Percentiles rank a stretch among this genome's conserved stretches.
Conservation (phyloP, 2,113 vertebrate species). For the Tachysurus vachellii region DNA sequence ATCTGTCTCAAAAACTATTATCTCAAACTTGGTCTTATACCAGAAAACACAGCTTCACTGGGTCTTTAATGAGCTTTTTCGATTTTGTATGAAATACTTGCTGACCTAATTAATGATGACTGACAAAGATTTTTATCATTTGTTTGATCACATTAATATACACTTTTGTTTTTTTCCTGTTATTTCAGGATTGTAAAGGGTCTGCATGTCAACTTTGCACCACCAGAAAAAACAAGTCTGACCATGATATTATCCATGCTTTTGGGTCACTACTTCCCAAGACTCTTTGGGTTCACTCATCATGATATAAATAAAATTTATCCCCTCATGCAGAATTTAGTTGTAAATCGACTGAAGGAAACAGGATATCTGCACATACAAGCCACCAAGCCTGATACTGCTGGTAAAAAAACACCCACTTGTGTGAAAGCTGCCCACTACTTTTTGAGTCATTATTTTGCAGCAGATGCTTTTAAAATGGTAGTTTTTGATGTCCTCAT, state of each 20-base stretch:
- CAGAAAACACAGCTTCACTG: too few relatives aligned
- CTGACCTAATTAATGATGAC: neutral
- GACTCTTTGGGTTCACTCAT: conserved; percentile 76
- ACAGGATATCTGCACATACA: conserved; percentile 88
- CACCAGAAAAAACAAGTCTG: conserved; percentile 37
- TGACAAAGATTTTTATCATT: neutral
- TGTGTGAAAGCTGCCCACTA: neutral
- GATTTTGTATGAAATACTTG: neutral
- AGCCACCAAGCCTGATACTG: conserved; percentile 87
- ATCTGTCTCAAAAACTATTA: too few relatives aligned
- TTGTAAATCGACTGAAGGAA: conserved; percentile 71
- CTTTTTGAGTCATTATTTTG: neutral
- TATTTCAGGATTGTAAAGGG: conserved; percentile 76
- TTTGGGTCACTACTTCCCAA: conserved; percentile 76
- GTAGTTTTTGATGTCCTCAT: neutral
- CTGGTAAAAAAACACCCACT: conserved; percentile 64
- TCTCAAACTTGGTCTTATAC: too few relatives aligned
- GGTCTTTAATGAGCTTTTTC: too few relatives aligned
- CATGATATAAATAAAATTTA: conserved; percentile 70
- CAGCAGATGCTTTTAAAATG: neutral
- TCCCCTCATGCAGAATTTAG: conserved; percentile 73
- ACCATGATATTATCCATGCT: conserved; percentile 62
- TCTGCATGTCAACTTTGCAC: conserved; percentile 79
- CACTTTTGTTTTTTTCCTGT: neutral
- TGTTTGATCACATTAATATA: neutral